Evolutionary conservation across 2,113 vertebrate species (phyloP).

Genomic region (Rafetus swinhoei): DNA sequence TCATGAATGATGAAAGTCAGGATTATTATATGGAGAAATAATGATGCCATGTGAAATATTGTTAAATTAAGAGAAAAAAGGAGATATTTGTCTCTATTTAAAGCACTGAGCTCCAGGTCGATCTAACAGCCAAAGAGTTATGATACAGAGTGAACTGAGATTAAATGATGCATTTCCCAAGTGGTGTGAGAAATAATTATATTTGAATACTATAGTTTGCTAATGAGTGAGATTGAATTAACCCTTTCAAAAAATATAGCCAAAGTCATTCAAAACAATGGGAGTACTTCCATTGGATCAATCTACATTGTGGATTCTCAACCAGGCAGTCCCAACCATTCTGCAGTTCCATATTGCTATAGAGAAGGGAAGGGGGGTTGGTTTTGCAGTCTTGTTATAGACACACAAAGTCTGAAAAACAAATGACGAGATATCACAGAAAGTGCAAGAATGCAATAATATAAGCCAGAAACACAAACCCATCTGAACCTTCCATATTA

Average conservation of each 20-base stretch:
- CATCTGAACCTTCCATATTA: rapidly evolving
- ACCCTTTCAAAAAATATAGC: neutral
- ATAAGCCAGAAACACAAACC: neutral
- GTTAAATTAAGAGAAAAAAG: neutral
- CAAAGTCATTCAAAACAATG: neutral
- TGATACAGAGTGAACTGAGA: neutral
- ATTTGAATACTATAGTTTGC: neutral
- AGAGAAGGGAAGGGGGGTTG: neutral
- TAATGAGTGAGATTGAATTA: rapidly evolving
- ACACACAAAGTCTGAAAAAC: neutral
- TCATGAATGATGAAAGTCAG: conserved; percentile 10
- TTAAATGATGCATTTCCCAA: neutral
- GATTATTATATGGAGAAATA: conserved; percentile 2
- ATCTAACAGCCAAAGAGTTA: rapidly evolving
- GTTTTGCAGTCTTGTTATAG: rapidly evolving
- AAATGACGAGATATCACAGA: neutral
- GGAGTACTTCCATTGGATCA: neutral
- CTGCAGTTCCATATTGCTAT: neutral
- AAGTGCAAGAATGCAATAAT: rapidly evolving
- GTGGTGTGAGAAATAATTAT: neutral
- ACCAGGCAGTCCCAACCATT: no score
- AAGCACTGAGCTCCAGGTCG: neutral
- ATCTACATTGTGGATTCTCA: rapidly evolving
- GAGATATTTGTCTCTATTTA: neutral
- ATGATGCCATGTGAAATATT: neutral